Percentiles rank a stretch among this genome's conserved stretches.
Conservation (phyloP, 2,797 vertebrate genomes). For the Chaunax sp. region DNA sequence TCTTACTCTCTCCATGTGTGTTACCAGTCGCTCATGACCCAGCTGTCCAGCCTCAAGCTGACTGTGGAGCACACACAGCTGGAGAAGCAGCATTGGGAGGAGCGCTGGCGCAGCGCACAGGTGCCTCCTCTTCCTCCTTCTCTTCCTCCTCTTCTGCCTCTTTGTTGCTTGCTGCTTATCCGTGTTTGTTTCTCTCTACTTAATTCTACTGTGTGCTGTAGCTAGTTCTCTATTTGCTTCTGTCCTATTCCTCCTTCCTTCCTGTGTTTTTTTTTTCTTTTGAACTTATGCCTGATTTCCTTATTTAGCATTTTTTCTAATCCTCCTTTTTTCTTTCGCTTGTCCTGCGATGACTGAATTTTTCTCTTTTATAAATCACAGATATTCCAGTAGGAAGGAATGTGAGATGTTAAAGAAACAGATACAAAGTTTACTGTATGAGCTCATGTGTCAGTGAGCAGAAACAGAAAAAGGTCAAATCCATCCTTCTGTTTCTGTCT, state of each 20-base stretch:
- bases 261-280: background rate
- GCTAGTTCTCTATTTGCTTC: background rate
- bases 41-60: slow-evolving; percentile 83
- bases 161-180: slow-evolving; percentile 6
- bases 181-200: background rate
- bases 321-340: slow-evolving; percentile 5
- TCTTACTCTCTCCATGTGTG: slow-evolving; percentile 81
- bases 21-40: slow-evolving; percentile 83
- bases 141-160: slow-evolving; percentile 15
- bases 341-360: slow-evolving; percentile 7
- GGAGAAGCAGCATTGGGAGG: slow-evolving; percentile 85
- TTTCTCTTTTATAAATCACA: background rate
- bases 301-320: slow-evolving; percentile 1
- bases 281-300: background rate
- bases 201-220: no score
- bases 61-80: slow-evolving; percentile 85
- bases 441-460: no score
- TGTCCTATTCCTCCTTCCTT: background rate
- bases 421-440: slow-evolving; percentile 7
- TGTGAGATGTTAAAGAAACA: background rate
- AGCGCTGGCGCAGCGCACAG: slow-evolving; percentile 79
- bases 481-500: background rate
- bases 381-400: background rate
- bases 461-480: no score
- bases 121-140: slow-evolving; percentile 69